phyloP scores from a whole-genome alignment of 2,113 vertebrate genomes.

The Ifrita kowaldi region DNA sequence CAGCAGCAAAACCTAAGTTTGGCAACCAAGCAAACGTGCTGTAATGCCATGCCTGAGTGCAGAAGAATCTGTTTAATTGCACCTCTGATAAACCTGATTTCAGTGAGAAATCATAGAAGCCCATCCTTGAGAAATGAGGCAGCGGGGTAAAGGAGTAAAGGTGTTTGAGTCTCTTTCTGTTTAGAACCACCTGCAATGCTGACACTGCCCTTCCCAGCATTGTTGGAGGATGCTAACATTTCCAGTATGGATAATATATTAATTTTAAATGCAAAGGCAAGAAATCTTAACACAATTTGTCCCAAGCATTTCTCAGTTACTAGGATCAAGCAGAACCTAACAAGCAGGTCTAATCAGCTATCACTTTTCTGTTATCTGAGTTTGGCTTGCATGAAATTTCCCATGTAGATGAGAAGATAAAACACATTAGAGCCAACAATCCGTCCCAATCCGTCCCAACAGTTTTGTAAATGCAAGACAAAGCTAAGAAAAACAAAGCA shows the following conservation, averaged over 20 bases:
- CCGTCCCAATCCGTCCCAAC: not conserved
- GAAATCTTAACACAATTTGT: not conserved
- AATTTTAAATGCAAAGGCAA: not conserved
- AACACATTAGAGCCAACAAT: not conserved
- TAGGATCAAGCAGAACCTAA: not conserved
- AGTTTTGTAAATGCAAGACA: not conserved
- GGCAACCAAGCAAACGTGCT: not conserved
- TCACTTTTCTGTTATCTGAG: not conserved
- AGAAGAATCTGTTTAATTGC: not conserved
- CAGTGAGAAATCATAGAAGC: not conserved
- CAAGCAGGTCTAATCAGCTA: not conserved
- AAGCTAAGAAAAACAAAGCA: not conserved
- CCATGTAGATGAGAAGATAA: not conserved
- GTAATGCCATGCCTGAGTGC: not conserved
- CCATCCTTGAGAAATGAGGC: not conserved
- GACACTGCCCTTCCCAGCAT: not conserved
- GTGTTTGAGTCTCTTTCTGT: not conserved
- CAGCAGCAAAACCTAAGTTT: not conserved
- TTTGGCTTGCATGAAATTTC: not conserved
- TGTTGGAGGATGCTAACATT: not conserved
- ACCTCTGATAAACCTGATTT: not conserved
- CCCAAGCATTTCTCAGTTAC: not conserved
- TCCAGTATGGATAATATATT: not conserved
- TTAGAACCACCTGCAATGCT: not conserved
- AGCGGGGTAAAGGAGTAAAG: not conserved